Evolutionary conservation across 2,888 invertebrate genomes (phyloP).

Genomic region (Drosophila neutralis): DNA sequence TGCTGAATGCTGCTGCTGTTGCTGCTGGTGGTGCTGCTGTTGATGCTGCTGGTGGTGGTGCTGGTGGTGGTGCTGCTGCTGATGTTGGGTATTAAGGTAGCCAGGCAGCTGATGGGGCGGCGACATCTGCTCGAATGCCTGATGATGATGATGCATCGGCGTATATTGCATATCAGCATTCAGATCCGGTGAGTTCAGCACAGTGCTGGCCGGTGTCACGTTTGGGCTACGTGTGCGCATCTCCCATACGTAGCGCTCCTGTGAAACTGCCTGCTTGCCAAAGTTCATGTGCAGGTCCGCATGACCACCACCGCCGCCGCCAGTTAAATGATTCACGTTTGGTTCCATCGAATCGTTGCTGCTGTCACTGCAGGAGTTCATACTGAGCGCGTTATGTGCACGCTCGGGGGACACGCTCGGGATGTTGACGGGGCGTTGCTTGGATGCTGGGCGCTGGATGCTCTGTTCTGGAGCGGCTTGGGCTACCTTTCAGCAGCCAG

Average conservation of each 20-base stretch:
- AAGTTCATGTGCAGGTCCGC: slow-evolving; percentile 56
- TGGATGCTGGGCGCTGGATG: slow-evolving; percentile 6
- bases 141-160: slow-evolving; percentile 70
- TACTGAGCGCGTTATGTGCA: slow-evolving; percentile 13
- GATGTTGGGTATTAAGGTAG: slow-evolving; percentile 23
- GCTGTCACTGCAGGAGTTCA: slow-evolving; percentile 71
- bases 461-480: slow-evolving; percentile 9
- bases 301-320: slow-evolving; percentile 5
- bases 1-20: slow-evolving; percentile 35
- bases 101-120: slow-evolving; percentile 40
- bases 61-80: slow-evolving; percentile 28
- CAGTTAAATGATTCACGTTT: slow-evolving; percentile 35
- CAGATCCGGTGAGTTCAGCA: slow-evolving; percentile 84
- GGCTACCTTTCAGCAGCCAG: slow-evolving; percentile 50
- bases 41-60: slow-evolving; percentile 24
- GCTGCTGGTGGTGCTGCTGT: slow-evolving; percentile 25
- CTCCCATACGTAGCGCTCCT: slow-evolving; percentile 84
- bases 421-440: slow-evolving; percentile 12
- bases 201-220: slow-evolving; percentile 84
- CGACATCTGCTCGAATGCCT: slow-evolving; percentile 34
- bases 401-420: slow-evolving; percentile 7
- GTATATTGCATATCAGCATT: slow-evolving; percentile 82
- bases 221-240: slow-evolving; percentile 84
- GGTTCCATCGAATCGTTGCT: slow-evolving; percentile 70
- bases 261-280: slow-evolving; percentile 29